A percentile compares a stretch with the other conserved stretches of the same genome.
These are phyloP conservation scores for Napeogenes sylphis DNA, from an alignment of 2,888 invertebrate genomes.

Conservation along the genomic window DNA sequence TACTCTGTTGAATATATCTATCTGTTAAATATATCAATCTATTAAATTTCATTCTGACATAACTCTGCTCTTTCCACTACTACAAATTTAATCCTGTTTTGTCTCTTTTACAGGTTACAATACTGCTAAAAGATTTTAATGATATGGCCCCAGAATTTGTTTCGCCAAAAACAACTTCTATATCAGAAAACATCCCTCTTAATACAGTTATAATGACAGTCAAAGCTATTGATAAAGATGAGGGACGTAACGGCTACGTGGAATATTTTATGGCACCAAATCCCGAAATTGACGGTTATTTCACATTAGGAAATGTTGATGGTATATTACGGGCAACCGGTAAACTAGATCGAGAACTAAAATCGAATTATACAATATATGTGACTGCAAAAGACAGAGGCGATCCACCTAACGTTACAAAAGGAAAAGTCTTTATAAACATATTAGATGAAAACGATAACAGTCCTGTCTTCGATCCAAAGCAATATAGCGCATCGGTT, in stretches of 20 bases:
- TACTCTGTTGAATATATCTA: too few species aligned
- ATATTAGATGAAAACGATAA: constrained; percentile 94
- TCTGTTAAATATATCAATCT: too few species aligned
- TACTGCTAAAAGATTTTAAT: constrained; percentile 92
- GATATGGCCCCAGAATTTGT: constrained; percentile 93
- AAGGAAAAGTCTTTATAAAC: constrained; percentile 82
- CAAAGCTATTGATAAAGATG: constrained; percentile 92
- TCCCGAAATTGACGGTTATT: constrained; percentile 80
- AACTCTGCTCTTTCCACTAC: too few species aligned
- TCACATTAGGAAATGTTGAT: constrained; percentile 91
- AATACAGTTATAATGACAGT: constrained; percentile 93
- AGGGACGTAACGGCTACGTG: constrained; percentile 93
- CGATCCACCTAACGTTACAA: constrained; percentile 85
- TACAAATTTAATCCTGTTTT: background rate
- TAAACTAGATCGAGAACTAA: constrained; percentile 89
- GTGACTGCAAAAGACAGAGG: constrained; percentile 93
- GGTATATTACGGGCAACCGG: constrained; percentile 91
- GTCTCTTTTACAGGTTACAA: constrained; percentile 82
- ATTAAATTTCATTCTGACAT: too few species aligned
- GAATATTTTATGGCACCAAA: constrained; percentile 89
- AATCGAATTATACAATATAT: constrained; percentile 84
- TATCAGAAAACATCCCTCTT: constrained; percentile 89
- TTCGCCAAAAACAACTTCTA: constrained; percentile 86
- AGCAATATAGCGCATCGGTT: constrained; percentile 92
- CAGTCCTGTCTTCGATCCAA: constrained; percentile 91